Percentiles rank a stretch among this genome's conserved stretches.
These are phyloP conservation scores for Sicus ferrugineus DNA, from an alignment of 2,888 invertebrate species.

Conservation along the genomic window DNA sequence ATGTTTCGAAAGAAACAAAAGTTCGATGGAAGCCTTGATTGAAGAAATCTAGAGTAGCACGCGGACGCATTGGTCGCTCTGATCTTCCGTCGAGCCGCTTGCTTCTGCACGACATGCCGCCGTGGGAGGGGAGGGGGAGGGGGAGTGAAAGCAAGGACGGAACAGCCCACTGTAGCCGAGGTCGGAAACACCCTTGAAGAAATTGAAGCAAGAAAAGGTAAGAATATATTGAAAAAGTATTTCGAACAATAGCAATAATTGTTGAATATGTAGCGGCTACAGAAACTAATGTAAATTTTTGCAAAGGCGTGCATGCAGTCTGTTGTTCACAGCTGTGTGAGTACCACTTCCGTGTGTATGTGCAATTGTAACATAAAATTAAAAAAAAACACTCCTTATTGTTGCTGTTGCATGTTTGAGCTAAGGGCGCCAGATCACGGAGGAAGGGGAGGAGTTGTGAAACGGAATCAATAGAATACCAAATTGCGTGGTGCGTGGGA, in stretches of 20 bases:
- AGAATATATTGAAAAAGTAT: background rate
- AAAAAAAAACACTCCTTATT: background rate
- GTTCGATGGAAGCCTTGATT: too few relatives aligned
- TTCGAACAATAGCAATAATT: slow-evolving; percentile 1
- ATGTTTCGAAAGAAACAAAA: background rate
- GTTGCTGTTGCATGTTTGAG: background rate
- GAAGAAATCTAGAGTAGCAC: background rate
- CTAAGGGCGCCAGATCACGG: background rate
- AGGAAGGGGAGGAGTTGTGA: too few relatives aligned
- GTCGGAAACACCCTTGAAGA: background rate
- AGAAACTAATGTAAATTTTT: background rate
- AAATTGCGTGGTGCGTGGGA: background rate
- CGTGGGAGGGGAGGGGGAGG: background rate
- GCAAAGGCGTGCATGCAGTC: too few relatives aligned
- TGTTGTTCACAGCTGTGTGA: background rate
- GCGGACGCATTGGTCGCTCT: too few relatives aligned
- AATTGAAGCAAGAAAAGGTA: background rate
- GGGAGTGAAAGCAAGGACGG: background rate
- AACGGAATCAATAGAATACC: too few relatives aligned
- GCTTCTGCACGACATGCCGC: too few relatives aligned
- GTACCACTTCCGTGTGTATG: background rate
- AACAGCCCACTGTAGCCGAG: too few relatives aligned
- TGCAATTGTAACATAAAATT: too few relatives aligned
- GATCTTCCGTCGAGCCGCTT: too few relatives aligned
- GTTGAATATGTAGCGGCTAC: slow-evolving; percentile 1